Conservation (phyloP, 2,113 vertebrate genomes). For the Thryonomys swinderianus region DNA sequence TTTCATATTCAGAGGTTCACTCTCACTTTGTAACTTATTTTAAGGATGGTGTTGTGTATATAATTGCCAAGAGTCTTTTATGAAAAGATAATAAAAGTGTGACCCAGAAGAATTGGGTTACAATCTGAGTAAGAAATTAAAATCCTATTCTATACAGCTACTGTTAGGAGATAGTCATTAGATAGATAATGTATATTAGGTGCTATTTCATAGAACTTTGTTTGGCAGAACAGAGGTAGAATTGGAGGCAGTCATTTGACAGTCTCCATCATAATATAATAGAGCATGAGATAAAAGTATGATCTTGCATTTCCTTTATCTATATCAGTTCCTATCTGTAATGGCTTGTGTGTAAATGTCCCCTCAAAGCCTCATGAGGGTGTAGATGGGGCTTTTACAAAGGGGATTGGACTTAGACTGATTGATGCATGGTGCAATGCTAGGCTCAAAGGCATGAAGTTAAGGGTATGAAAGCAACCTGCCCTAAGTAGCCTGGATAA, state of each 20-base stretch:
- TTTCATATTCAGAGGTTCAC: background rate
- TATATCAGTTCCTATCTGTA: background rate
- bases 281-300: background rate
- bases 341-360: too few relatives aligned
- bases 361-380: too few relatives aligned
- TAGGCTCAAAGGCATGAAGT: too few relatives aligned
- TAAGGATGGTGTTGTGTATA: background rate
- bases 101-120: background rate
- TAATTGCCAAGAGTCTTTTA: background rate
- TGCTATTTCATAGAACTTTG: background rate
- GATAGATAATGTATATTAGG: background rate
- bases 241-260: background rate
- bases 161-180: background rate
- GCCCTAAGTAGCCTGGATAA: too few relatives aligned
- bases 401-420: too few relatives aligned
- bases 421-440: too few relatives aligned
- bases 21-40: constrained; percentile 41
- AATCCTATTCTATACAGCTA: background rate
- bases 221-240: background rate
- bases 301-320: background rate
- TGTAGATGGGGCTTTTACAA: too few relatives aligned
- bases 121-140: background rate
- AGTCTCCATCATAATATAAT: background rate
- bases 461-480: too few relatives aligned
- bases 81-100: background rate